Base-by-base conservation (phyloP, 1,140 invertebrate genomes). In the Tetragnatha versicolor region DNA sequence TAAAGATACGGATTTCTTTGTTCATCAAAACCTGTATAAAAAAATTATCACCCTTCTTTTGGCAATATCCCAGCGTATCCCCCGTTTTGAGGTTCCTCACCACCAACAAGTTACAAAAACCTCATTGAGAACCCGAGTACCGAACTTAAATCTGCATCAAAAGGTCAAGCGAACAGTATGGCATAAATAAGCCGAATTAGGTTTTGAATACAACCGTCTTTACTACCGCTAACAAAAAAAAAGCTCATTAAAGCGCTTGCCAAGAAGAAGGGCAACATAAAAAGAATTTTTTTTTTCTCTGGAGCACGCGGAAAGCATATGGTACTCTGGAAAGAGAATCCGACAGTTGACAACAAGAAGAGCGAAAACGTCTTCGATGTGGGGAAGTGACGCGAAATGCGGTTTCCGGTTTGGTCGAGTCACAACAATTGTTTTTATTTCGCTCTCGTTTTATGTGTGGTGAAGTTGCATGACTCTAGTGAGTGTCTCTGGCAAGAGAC, bases 131-230 rank as follows among this genome's bases (percentile, higher is more conserved):
- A n/a, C n/a, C n/a, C n/a, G n/a, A n/a, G n/a, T n/a, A n/a, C n/a
- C n/a, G n/a, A n/a, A n/a, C n/a, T n/a, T n/a, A n/a, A n/a, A n/a
- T n/a, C n/a, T n/a, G n/a, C n/a, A n/a, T n/a, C n/a, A n/a, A n/a
- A n/a, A n/a, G n/a, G n/a, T n/a, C n/a, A n/a, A n/a, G n/a, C n/a
- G n/a, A n/a, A n/a, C n/a, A 33, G 2, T n/a, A 7, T 58, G 55
- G 35, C 55, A 58, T 58, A 58, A 35, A 58, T 58, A 33, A 33
- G 35, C 20, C 55, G 35, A 53, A 58, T 10, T 58, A 58, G 55
- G 55, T 58, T 58, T 58, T 58, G 55, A 33, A 58, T n/a, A 58
- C 55, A 58, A 7, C 17, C 22, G 55, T 58, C 35, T 58, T 58
- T 58, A 58, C 35, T 33, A 14, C 31, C 17, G 14, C 27, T n/a